Evolutionary conservation across 2,797 vertebrate species (phyloP), one percentile per base, ranked within the genome.

Genomic region (Antrozous pallidus): DNA sequence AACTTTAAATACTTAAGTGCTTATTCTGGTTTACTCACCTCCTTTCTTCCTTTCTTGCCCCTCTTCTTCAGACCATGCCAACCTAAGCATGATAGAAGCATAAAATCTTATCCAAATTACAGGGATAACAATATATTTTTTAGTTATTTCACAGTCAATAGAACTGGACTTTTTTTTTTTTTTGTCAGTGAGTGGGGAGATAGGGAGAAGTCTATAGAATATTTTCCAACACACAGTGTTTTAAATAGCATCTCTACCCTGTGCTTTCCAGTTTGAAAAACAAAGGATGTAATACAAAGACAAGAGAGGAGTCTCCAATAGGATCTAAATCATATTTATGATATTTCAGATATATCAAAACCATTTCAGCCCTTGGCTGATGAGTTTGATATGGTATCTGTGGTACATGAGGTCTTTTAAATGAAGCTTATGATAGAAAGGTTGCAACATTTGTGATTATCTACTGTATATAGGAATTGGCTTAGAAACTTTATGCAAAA

Each of bases 1-100:
- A 96, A 91, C 87, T 95, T 96, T 93, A 93, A 88, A 82, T 69
- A 42, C 63, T 54, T 11, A 81, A 65, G 42, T 61, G 11, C 20
- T 90, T 58, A 33, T 77, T 94, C 26, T 31, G 75, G 11, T 71
- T 84, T 75, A 73, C 63, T 22, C 1, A 54, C 18, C 26, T 78
- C 77, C n/a, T 75, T 28, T 42, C 71, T 79, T 26, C 45, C 93
- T 56, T 93, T 47, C 81, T 95, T 47, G 13, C n/a, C 36, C 47
- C 54, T 88, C 13, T 73, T 63, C 84, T 75, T 73, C 14, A 89
- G 20, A 13, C 47, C 71, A 54, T 95, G 70, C 47, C 63, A 67
- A 84, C 28, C 33, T 84, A 56, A 88, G 77, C 13, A 10, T 71
- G 56, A 82, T n/a, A 75, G 24, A 92, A 71, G 24, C 40, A 88